Evolutionary conservation across 1,140 invertebrate genomes (phyloP), one percentile per base, ranked within the genome.

Genomic region (Tenebrio molitor): DNA sequence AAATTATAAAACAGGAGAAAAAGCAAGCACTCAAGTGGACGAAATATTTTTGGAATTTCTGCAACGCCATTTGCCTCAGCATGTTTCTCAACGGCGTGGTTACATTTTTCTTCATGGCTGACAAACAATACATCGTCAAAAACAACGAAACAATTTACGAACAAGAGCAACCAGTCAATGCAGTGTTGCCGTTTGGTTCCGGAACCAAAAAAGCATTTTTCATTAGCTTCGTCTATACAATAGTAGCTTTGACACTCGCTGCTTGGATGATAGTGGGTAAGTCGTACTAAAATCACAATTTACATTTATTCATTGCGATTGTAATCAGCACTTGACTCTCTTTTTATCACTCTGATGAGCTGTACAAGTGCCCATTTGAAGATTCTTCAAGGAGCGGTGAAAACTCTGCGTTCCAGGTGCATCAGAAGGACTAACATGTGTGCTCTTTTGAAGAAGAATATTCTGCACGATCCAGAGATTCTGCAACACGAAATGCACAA

Each of bases 311-410:
- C 25, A 8, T 29, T 29, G n/a, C n/a, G n/a, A n/a, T n/a, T n/a
- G n/a, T n/a, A n/a, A n/a, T 7, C 29, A 21, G 42, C 41, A 21
- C 58, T 76, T 10, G 78, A 79, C 71, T 66, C 66, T 6, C 39
- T 76, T 16, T 78, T 77, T 62, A 74, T 77, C 1, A 25, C 68
- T 8, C 44, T 80, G 23, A 50, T 81, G 23, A 76, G 78, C 41
- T 74, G 77, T 34, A 64, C 78, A 16, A 73, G 71, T 33, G 64
- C 71, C 6, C 80, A 81, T 68, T 53, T 81, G 10, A 33, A 73
- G 21, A 78, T 81, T 71, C 14, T 81, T 15, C 58, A 62, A 21
- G 69, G 77, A 7, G 79, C 78, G 6, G 74, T 81, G 19, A 72
- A 36, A 62, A 78, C 76, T 5, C 76, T 81, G 0, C 69, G 79